These are phyloP conservation scores for Otolemur crassicaudatus DNA, from an alignment of 2,797 vertebrate species.

Conservation along the genomic window DNA sequence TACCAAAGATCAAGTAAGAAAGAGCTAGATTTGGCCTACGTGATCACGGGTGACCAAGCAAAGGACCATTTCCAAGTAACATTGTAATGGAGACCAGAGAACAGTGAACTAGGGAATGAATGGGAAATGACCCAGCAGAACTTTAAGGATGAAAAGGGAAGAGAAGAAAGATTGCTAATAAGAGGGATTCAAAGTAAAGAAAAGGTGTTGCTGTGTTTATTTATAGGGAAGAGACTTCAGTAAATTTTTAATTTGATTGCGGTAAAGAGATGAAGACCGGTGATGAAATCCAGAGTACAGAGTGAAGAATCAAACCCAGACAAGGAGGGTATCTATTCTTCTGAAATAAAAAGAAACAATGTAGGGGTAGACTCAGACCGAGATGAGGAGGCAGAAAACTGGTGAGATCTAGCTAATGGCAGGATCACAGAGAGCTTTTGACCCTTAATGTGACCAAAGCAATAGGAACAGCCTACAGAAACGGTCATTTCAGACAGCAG, in stretches of 20 bases:
- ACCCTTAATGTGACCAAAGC: neutral
- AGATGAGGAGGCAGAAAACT: neutral
- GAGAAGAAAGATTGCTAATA: neutral
- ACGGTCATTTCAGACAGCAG: neutral
- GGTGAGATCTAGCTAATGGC: neutral
- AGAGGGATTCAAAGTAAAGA: conserved; percentile 1
- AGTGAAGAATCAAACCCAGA: neutral
- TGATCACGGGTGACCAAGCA: neutral
- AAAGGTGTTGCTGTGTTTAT: neutral
- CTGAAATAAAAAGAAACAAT: neutral
- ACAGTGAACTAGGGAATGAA: neutral
- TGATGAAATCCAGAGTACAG: conserved; percentile 18
- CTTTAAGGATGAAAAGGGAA: neutral
- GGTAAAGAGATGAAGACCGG: neutral
- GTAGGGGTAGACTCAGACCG: neutral
- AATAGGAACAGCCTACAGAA: neutral
- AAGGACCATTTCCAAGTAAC: neutral
- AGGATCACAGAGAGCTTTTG: neutral
- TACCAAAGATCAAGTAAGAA: conserved; percentile 40
- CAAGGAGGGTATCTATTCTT: neutral
- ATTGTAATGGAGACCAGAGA: neutral
- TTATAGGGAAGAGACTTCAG: neutral
- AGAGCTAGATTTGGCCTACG: neutral
- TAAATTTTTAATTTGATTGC: neutral
- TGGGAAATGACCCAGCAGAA: neutral